Evolutionary conservation across 2,113 vertebrate genomes (phyloP).

Genomic region (Papio anubis): DNA sequence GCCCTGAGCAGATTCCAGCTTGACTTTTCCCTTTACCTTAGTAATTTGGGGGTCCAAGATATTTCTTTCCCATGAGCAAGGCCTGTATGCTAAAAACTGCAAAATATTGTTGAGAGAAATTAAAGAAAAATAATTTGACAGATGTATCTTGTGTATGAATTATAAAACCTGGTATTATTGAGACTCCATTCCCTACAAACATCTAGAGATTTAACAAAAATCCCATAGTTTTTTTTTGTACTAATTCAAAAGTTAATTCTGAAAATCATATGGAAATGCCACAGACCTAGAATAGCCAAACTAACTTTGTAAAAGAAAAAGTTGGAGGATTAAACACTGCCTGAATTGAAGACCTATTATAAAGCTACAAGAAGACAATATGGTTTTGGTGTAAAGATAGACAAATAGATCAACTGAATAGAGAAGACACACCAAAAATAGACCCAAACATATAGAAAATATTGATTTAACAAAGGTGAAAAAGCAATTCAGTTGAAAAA

Average conservation of each 20-base stretch:
- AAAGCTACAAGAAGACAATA: no score
- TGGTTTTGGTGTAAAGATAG: no score
- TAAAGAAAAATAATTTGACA: background rate
- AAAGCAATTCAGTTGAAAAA: background rate
- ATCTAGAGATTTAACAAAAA: background rate
- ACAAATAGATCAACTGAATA: background rate
- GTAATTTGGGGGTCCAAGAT: no score
- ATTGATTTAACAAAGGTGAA: background rate
- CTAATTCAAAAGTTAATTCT: background rate
- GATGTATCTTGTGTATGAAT: background rate
- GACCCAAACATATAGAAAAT: background rate
- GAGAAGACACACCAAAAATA: background rate
- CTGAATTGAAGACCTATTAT: background rate
- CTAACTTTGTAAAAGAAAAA: background rate
- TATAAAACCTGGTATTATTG: background rate
- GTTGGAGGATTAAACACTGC: background rate
- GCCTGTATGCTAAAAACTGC: background rate
- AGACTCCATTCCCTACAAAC: background rate
- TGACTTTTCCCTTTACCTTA: no score
- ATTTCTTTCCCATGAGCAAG: no score
- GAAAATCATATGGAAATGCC: background rate
- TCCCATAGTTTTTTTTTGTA: background rate
- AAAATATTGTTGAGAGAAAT: background rate
- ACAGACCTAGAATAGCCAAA: background rate
- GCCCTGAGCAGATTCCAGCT: no score